Base-by-base conservation (phyloP, 2,888 invertebrate genomes). In the Macrophya alboannulata region DNA sequence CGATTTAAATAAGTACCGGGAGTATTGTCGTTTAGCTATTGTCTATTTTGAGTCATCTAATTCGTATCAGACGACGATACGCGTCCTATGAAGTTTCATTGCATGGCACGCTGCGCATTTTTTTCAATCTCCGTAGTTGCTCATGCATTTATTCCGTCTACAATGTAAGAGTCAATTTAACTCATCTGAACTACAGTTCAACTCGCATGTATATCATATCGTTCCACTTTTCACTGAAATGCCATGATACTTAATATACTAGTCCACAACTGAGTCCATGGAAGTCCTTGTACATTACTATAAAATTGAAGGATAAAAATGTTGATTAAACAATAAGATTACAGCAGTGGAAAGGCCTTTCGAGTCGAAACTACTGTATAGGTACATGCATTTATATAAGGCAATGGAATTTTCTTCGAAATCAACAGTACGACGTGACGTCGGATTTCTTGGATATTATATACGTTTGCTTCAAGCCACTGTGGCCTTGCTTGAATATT, bases 51-150 rank as follows among this genome's bases (percentile, higher is more conserved):
- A 40, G 40, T 31, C 68, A 15, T 15, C 68, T 31, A 10, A 12
- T 17, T 68, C 25, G 31, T 68, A 68, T 4, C 68, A 68, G 31
- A 68, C 0, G 45, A 74, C 40, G 40, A 55, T n/a, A n/a, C 55
- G 48, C 76, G 45, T 48, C 48, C 76, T 76, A 48, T 25, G 48
- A 48, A 76, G 21, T 76, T 76, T 45, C 74, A 74, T 25, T 12
- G 31, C 21, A 43, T 8, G 17, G 48, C n/a, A 74, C 25, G 43
- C 45, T n/a, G n/a, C 25, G 25, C 43, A 72, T 74, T 48, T 45
- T 74, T 74, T 21, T 74, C 5, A 25, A 74, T 21, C 17, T 25
- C 21, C 45, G 17, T 71, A 55, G n/a, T n/a, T 72, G 40, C 9
- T n/a, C 40, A 31, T n/a, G 43, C 43, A n/a, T 21, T n/a, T n/a